Percentiles rank a stretch among this genome's conserved stretches.
Conservation (phyloP, 2,113 vertebrate genomes). For the Oceanodroma tethys region DNA sequence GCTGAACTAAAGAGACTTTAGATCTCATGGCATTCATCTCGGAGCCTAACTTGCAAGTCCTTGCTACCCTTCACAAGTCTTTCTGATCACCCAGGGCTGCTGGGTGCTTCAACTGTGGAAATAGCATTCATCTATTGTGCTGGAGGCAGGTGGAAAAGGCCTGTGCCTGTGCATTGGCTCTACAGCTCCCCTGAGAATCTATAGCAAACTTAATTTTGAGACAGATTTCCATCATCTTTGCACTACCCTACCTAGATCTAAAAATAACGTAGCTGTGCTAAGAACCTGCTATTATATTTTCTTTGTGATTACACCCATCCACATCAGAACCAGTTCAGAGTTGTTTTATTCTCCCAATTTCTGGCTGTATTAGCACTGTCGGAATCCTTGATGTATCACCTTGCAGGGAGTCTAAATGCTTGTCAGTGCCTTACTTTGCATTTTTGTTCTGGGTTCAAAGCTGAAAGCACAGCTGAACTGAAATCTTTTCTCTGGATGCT, state of each 20-base stretch:
- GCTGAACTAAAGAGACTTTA: not conserved
- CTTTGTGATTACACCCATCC: not conserved
- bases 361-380: not conserved
- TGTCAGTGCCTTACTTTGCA: conserved; percentile 43
- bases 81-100: not conserved
- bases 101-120: not conserved
- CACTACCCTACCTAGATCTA: not conserved
- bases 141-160: not conserved
- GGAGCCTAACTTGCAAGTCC: accelerated
- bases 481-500: conserved; percentile 31
- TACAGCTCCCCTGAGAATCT: not conserved
- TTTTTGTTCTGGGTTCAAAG: conserved; percentile 45
- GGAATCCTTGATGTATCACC: conserved; percentile 33
- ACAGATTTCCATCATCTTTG: not conserved
- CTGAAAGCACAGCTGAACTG: not conserved
- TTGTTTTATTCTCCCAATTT: not conserved
- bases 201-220: not conserved
- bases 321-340: not conserved
- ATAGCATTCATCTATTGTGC: accelerated
- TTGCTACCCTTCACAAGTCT: too few species aligned
- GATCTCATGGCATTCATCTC: accelerated
- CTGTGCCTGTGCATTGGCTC: accelerated
- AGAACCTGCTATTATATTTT: not conserved
- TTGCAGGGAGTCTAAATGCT: conserved; percentile 38
- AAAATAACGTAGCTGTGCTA: not conserved